Evolutionary conservation across 2,113 vertebrate genomes (phyloP).

Genomic region (Etia nguti): DNA sequence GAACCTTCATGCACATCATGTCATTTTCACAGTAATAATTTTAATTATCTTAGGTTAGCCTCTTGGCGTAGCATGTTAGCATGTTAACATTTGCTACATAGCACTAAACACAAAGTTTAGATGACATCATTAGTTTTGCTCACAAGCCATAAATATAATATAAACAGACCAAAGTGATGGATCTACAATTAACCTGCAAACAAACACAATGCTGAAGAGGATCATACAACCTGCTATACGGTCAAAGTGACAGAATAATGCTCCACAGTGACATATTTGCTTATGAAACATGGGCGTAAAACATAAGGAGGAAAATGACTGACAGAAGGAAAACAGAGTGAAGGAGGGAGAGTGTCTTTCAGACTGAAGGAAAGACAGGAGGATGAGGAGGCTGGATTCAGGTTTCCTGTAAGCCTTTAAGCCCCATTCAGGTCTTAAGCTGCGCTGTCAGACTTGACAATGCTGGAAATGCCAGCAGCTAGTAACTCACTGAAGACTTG

Average conservation of each 20-base stretch:
- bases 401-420: constrained; percentile 57
- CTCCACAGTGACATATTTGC: neutral
- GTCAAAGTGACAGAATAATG: neutral
- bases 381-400: constrained; percentile 8
- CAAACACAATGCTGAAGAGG: neutral
- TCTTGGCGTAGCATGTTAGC: neutral
- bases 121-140: neutral
- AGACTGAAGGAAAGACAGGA: constrained; percentile 18
- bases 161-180: neutral
- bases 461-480: neutral
- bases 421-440: constrained; percentile 39
- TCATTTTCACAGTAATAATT: neutral
- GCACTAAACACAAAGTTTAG: neutral
- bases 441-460: constrained; percentile 21
- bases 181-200: neutral
- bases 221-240: neutral
- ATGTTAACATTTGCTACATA: neutral
- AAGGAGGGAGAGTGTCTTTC: neutral
- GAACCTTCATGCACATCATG: neutral
- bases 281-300: neutral
- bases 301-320: neutral
- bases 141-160: neutral
- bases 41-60: neutral
- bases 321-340: neutral
- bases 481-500: neutral